Conservation (phyloP, 2,888 invertebrate genomes). For the Ornithoptera priamus region DNA sequence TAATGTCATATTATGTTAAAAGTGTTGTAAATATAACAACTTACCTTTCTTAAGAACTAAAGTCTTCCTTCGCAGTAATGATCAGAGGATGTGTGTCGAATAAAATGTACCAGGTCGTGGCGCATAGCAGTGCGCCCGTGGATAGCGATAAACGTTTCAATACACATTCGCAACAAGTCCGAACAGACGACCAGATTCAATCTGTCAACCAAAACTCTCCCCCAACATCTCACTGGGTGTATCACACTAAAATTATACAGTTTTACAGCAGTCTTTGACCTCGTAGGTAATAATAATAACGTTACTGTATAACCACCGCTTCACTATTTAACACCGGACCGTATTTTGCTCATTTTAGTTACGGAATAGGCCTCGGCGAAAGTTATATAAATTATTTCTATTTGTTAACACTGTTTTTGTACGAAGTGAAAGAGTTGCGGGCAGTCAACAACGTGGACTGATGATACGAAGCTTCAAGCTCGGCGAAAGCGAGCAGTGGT, state of each 20-base stretch:
- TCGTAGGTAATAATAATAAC: slow-evolving; percentile 40
- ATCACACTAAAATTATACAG: slow-evolving; percentile 64
- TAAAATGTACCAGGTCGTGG: slow-evolving; percentile 86
- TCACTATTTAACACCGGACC: slow-evolving; percentile 73
- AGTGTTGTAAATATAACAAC: slow-evolving; percentile 27
- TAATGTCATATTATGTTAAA: not conserved
- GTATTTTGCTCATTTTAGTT: slow-evolving; percentile 69
- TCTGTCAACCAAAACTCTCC: slow-evolving; percentile 66
- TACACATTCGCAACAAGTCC: slow-evolving; percentile 79
- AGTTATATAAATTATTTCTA: slow-evolving; percentile 34
- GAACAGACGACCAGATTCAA: slow-evolving; percentile 62
- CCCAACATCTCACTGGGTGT: slow-evolving; percentile 72
- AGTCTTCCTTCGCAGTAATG: slow-evolving; percentile 86
- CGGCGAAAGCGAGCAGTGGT: slow-evolving; percentile 62
- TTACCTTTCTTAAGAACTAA: slow-evolving; percentile 65
- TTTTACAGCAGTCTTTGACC: slow-evolving; percentile 47
- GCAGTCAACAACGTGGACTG: slow-evolving; percentile 53
- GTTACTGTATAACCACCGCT: slow-evolving; percentile 36
- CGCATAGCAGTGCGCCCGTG: slow-evolving; percentile 87
- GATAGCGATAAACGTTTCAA: slow-evolving; percentile 78
- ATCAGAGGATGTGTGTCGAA: slow-evolving; percentile 88
- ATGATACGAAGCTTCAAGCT: slow-evolving; percentile 41
- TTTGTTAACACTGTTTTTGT: slow-evolving; percentile 43
- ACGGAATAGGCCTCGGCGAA: slow-evolving; percentile 34
- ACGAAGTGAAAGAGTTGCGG: slow-evolving; percentile 40